Percentiles rank a stretch among this genome's conserved stretches.
phyloP scores from a whole-genome alignment of 2,797 vertebrate species.

The Chaetophractus vellerosus region DNA sequence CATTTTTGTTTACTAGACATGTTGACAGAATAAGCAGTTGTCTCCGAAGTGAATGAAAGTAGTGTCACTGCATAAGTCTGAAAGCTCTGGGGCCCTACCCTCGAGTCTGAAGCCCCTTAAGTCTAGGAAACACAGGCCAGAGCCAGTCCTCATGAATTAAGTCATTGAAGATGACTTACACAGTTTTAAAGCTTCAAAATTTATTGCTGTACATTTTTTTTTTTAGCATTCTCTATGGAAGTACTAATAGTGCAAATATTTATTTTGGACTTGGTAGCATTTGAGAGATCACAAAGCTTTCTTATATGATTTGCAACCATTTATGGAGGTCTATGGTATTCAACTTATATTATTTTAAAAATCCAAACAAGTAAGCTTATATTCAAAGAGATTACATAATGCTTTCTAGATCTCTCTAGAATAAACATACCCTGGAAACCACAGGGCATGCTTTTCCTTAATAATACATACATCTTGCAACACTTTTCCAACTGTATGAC shows the following conservation, averaged over 20 bases:
- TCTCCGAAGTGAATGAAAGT: background rate
- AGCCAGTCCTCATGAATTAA: background rate
- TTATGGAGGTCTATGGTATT: conserved; percentile 66
- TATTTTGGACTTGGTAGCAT: conserved; percentile 76
- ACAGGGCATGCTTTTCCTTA: conserved; percentile 34
- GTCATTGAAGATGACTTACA: conserved; percentile 81
- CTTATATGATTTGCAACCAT: conserved; percentile 69
- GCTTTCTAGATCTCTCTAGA: conserved; percentile 53
- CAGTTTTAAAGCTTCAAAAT: conserved; percentile 82
- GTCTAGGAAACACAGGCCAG: conserved; percentile 7
- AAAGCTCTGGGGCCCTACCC: background rate
- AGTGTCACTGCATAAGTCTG: background rate
- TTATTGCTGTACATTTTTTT: conserved; percentile 84
- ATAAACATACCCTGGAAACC: conserved; percentile 13
- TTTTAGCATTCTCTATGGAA: conserved; percentile 83
- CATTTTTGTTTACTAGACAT: background rate
- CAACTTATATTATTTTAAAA: conserved; percentile 63
- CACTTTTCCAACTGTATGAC: conserved; percentile 57
- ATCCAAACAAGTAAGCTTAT: conserved; percentile 71
- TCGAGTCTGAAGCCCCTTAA: background rate
- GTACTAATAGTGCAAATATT: conserved; percentile 84
- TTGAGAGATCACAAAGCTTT: conserved; percentile 79
- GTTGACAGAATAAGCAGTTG: fast-evolving
- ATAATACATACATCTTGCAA: conserved; percentile 45
- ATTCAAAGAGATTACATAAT: conserved; percentile 69